A percentile compares a stretch with the other conserved stretches of the same genome.
These are phyloP conservation scores for Nymphicus hollandicus DNA, from an alignment of 2,113 vertebrate genomes.

Conservation along the genomic window DNA sequence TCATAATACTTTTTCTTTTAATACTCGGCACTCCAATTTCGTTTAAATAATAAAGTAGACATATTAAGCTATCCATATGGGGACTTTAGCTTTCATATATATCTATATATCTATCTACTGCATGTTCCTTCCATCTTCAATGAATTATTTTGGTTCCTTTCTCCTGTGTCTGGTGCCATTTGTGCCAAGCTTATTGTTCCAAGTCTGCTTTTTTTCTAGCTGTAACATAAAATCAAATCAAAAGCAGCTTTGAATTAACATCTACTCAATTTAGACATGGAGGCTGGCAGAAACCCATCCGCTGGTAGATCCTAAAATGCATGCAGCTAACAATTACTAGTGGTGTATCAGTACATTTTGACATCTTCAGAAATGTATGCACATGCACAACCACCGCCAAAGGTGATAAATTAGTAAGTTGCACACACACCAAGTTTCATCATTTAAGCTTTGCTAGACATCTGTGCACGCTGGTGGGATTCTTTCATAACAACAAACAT, in stretches of 20 bases:
- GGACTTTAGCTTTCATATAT: neutral
- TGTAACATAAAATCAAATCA: neutral
- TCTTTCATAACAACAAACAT: neutral
- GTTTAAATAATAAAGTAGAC: neutral
- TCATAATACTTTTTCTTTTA: neutral
- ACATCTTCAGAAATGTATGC: neutral
- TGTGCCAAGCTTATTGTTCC: neutral
- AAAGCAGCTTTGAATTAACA: neutral
- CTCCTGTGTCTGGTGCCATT: neutral
- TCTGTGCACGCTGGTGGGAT: neutral
- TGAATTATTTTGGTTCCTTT: neutral
- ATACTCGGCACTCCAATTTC: neutral
- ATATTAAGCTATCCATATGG: neutral
- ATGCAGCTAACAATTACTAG: neutral
- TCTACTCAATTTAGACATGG: neutral
- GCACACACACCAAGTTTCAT: accelerated
- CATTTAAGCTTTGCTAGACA: neutral
- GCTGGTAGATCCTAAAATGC: neutral
- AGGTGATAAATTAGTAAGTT: neutral
- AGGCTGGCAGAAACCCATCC: neutral
- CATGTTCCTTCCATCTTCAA: neutral
- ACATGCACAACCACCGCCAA: neutral
- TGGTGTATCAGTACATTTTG: neutral
- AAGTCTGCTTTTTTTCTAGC: neutral
- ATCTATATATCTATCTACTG: neutral